Evolutionary conservation across 2,797 vertebrate genomes (phyloP).

Genomic region (Bovichtus diacanthus): DNA sequence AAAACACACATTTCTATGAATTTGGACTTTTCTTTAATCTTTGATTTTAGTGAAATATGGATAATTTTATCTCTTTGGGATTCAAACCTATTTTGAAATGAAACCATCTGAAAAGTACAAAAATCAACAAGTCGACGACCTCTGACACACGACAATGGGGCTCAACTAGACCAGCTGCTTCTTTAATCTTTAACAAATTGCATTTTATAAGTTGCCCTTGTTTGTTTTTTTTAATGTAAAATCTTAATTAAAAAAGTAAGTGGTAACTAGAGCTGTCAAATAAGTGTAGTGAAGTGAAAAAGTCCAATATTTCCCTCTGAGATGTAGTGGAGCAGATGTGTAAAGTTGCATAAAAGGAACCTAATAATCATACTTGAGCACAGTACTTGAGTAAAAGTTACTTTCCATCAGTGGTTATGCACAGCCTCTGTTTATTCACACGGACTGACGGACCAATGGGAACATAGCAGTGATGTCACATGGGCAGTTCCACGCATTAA

Average conservation of each 20-base stretch:
- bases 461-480: neutral
- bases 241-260: neutral
- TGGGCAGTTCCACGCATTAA: no score
- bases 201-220: neutral
- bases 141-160: neutral
- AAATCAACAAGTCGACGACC: no score
- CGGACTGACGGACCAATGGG: neutral
- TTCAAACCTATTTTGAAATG: neutral
- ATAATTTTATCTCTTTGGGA: neutral
- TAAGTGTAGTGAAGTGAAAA: neutral
- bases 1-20: no score
- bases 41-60: neutral
- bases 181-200: neutral
- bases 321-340: neutral
- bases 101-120: neutral
- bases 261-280: neutral
- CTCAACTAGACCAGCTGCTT: no score
- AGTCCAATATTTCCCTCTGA: neutral
- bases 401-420: no score
- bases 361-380: neutral
- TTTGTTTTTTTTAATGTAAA: neutral
- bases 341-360: neutral
- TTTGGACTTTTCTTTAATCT: neutral
- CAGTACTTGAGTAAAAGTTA: neutral
- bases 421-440: neutral